phyloP scores from a whole-genome alignment of 2,113 vertebrate genomes.

The Chloropsis cyanopogon region DNA sequence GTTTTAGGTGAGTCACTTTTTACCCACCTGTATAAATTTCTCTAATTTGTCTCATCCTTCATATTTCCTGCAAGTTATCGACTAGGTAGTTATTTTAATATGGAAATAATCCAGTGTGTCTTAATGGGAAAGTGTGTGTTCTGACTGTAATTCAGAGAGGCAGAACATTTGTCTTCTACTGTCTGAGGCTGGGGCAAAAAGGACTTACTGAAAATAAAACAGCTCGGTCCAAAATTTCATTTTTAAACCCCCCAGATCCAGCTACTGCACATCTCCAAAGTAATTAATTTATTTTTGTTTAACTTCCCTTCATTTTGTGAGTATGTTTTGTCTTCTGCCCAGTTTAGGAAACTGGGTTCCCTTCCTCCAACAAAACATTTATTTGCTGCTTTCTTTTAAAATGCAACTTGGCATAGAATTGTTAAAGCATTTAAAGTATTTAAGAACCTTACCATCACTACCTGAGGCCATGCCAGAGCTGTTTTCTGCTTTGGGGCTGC shows the following conservation, averaged over 20 bases:
- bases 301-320: not conserved
- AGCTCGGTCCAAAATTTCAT: accelerated
- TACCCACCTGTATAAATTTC: not conserved
- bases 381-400: not conserved
- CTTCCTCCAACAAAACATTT: not conserved
- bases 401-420: not conserved
- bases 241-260: not conserved
- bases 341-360: not conserved
- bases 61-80: not conserved
- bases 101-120: not conserved
- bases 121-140: not conserved
- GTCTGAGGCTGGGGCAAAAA: not conserved
- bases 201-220: not conserved
- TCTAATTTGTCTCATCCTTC: not conserved
- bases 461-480: not conserved
- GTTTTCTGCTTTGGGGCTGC: not conserved
- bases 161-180: not conserved
- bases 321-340: accelerated
- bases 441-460: not conserved
- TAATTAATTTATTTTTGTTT: not conserved
- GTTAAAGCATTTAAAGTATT: not conserved
- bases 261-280: not conserved
- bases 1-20: not conserved
- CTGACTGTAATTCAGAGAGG: slow-evolving; percentile 3
- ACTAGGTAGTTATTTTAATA: not conserved